These are phyloP conservation scores for Phyllopteryx taeniolatus DNA, from an alignment of 2,113 vertebrate species.

Conservation along the genomic window DNA sequence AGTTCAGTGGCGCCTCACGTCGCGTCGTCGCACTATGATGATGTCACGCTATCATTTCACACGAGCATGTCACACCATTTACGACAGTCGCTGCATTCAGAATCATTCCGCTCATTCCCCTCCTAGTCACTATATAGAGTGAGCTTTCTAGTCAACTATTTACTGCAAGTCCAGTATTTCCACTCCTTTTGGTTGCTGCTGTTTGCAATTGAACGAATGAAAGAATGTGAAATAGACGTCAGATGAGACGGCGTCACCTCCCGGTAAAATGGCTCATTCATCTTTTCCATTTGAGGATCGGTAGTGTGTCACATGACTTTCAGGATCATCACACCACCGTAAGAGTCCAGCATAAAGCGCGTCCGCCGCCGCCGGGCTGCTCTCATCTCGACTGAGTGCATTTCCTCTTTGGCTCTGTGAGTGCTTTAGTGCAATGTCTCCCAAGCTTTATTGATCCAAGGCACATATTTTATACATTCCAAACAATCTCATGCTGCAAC, in stretches of 20 bases:
- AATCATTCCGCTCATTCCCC: too few relatives aligned
- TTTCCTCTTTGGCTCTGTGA: conserved; percentile 57
- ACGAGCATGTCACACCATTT: too few relatives aligned
- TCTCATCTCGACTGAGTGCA: conserved; percentile 57
- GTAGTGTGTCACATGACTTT: conserved; percentile 42
- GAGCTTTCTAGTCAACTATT: neutral
- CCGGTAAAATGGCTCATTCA: neutral
- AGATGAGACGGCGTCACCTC: neutral
- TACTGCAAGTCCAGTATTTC: neutral
- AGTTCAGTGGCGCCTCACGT: too few relatives aligned
- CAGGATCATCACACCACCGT: conserved; percentile 16
- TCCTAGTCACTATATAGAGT: neutral
- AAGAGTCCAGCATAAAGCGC: neutral
- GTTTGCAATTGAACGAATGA: neutral
- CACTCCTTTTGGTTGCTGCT: neutral
- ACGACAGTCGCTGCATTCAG: too few relatives aligned
- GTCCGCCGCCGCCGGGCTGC: conserved; percentile 13
- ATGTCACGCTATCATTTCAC: too few relatives aligned
- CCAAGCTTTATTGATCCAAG: neutral
- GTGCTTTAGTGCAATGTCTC: conserved; percentile 46
- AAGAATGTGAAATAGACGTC: neutral
- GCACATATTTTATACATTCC: neutral
- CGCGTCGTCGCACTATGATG: too few relatives aligned
- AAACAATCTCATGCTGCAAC: neutral
- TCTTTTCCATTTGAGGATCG: conserved; percentile 20